Evolutionary conservation across 2,888 invertebrate species (phyloP).

Genomic region (Eurytoma adleriae): DNA sequence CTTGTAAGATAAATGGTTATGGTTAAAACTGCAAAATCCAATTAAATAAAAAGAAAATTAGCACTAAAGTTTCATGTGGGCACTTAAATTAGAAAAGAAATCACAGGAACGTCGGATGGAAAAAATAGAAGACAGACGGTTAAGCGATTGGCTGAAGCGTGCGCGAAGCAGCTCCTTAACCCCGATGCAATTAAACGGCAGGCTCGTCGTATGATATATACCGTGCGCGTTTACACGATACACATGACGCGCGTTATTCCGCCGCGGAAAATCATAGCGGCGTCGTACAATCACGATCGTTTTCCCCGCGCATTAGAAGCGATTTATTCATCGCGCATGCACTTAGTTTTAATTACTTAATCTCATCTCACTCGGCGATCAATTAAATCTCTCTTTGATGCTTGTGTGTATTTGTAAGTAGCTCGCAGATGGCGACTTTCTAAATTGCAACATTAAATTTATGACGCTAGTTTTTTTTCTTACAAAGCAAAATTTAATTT

Average conservation of each 20-base stretch:
- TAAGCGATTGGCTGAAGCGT: constrained; percentile 19
- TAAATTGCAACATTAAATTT: too few relatives aligned
- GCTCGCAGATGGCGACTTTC: too few relatives aligned
- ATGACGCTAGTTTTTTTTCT: too few relatives aligned
- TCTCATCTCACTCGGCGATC: not conserved
- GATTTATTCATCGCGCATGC: not conserved
- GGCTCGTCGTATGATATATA: constrained; percentile 28
- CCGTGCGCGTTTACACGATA: not conserved
- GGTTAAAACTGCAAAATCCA: not conserved
- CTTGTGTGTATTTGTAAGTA: too few relatives aligned
- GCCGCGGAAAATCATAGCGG: not conserved
- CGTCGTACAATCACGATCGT: not conserved
- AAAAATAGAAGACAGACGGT: not conserved
- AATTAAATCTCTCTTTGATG: not conserved
- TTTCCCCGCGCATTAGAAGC: not conserved
- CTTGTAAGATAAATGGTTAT: too few relatives aligned
- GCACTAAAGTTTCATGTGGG: not conserved
- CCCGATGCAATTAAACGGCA: constrained; percentile 27
- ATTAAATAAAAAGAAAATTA: not conserved
- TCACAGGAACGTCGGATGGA: not conserved
- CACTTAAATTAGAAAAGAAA: constrained; percentile 1
- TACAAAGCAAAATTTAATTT: too few relatives aligned
- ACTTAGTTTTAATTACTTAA: not conserved
- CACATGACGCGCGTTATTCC: not conserved
- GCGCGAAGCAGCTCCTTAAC: constrained; percentile 21